These are phyloP conservation scores for Crotalus helleri DNA, from an alignment of 2,113 vertebrate species.

Conservation along the genomic window DNA sequence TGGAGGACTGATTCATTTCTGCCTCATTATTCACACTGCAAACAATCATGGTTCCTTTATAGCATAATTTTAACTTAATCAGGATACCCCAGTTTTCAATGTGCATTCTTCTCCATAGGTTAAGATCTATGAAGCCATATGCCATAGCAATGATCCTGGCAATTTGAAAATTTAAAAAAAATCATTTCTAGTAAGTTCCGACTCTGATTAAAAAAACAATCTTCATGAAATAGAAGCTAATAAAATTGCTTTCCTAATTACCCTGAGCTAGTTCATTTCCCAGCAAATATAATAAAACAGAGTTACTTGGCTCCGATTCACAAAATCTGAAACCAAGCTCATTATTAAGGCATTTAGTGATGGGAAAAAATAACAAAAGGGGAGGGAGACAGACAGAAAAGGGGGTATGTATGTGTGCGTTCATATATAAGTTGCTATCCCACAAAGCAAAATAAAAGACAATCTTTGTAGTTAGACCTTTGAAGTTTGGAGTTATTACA, in stretches of 20 bases:
- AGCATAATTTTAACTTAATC: conserved; percentile 55
- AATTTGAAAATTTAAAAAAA: conserved; percentile 43
- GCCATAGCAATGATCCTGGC: conserved; percentile 55
- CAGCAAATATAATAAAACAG: conserved; percentile 83
- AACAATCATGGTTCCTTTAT: conserved; percentile 58
- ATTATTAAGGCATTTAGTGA: conserved; percentile 82
- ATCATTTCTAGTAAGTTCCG: conserved; percentile 82
- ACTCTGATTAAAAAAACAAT: conserved; percentile 85
- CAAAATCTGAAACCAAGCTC: conserved; percentile 81
- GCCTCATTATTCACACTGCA: conserved; percentile 59
- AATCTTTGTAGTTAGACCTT: conserved; percentile 80
- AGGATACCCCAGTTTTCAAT: conserved; percentile 55
- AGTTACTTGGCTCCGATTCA: conserved; percentile 81
- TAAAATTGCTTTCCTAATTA: conserved; percentile 85
- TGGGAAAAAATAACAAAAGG: conserved; percentile 26
- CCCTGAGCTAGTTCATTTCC: conserved; percentile 83
- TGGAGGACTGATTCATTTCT: conserved; percentile 54
- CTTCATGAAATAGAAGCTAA: conserved; percentile 84
- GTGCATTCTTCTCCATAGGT: conserved; percentile 51
- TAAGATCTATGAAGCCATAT: conserved; percentile 57
- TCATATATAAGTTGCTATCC: conserved; percentile 77
- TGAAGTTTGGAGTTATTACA: conserved; percentile 80
- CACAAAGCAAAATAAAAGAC: conserved; percentile 76
- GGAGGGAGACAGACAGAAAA: background rate
- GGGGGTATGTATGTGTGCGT: conserved; percentile 44